These are phyloP conservation scores for Corythornis madagascariensis DNA, from an alignment of 2,113 vertebrate species.

Conservation along the genomic window DNA sequence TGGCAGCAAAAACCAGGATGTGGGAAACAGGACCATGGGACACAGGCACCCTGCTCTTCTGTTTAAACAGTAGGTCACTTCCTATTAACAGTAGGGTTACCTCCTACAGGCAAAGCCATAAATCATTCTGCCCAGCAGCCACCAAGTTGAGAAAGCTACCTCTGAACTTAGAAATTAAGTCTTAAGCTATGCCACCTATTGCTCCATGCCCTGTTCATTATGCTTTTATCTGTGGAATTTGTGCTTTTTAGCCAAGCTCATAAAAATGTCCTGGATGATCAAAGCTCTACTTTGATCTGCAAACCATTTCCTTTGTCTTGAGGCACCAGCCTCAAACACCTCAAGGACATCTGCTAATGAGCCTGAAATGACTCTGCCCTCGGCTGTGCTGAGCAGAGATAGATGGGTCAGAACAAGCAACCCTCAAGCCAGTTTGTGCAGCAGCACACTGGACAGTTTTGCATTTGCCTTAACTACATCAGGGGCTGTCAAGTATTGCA, in stretches of 20 bases:
- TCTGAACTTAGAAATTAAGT: not conserved
- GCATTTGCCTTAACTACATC: not conserved
- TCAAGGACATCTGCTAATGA: conserved; percentile 35
- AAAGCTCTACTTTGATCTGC: conserved; percentile 53
- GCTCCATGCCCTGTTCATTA: not conserved
- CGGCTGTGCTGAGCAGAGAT: not conserved
- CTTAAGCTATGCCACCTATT: not conserved
- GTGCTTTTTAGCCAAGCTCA: not conserved
- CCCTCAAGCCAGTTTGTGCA: not conserved
- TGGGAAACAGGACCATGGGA: not conserved
- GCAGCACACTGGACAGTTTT: not conserved
- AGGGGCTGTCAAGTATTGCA: not conserved
- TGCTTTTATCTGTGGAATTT: not conserved
- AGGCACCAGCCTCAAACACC: conserved; percentile 22
- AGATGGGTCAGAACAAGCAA: not conserved
- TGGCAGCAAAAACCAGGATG: not conserved
- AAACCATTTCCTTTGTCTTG: conserved; percentile 23
- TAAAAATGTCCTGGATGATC: conserved; percentile 39
- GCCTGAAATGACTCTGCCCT: not conserved
- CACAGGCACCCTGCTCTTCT: not conserved
- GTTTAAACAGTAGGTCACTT: conserved; percentile 14
- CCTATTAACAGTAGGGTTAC: not conserved
- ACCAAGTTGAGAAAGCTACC: not conserved
- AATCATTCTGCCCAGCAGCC: not conserved
- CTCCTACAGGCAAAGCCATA: conserved; percentile 2